phyloP scores from a whole-genome alignment of 1,140 invertebrate species.

The Paralvinella palmiformis region DNA sequence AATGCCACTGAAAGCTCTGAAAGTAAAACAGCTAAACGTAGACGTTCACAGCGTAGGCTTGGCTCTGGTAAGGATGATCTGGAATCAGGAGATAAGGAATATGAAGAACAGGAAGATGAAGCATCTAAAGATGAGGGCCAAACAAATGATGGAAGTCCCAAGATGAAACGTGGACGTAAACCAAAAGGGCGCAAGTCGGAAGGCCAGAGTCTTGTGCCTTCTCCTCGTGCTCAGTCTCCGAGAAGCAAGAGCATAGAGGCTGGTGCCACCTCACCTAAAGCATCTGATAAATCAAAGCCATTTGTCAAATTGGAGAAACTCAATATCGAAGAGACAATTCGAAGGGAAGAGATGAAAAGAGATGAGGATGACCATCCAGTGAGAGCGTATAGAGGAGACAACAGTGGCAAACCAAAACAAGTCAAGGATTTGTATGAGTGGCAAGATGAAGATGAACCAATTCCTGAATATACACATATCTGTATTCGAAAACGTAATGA shows the following conservation, averaged over 20 bases:
- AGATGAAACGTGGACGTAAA: neutral
- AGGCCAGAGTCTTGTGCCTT: neutral
- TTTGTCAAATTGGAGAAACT: neutral
- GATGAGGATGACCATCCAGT: neutral
- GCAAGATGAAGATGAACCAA: neutral
- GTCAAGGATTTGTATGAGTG: neutral
- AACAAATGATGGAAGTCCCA: constrained; percentile 21
- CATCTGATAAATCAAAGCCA: neutral
- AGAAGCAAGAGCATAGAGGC: neutral
- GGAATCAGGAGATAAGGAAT: neutral
- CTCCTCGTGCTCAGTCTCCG: neutral
- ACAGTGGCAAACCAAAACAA: no score
- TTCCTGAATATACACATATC: neutral
- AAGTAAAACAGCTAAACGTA: neutral
- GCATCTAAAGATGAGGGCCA: constrained; percentile 13
- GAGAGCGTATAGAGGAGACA: no score
- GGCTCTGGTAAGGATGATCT: neutral
- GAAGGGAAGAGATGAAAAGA: neutral
- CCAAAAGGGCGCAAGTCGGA: neutral
- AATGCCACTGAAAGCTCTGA: neutral
- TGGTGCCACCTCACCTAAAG: neutral
- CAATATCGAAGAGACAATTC: neutral
- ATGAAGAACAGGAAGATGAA: neutral
- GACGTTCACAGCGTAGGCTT: neutral
- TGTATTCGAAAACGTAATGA: neutral